Base-by-base conservation (phyloP, 2,113 vertebrate species). In the Haplochromis vanheusdeni region DNA sequence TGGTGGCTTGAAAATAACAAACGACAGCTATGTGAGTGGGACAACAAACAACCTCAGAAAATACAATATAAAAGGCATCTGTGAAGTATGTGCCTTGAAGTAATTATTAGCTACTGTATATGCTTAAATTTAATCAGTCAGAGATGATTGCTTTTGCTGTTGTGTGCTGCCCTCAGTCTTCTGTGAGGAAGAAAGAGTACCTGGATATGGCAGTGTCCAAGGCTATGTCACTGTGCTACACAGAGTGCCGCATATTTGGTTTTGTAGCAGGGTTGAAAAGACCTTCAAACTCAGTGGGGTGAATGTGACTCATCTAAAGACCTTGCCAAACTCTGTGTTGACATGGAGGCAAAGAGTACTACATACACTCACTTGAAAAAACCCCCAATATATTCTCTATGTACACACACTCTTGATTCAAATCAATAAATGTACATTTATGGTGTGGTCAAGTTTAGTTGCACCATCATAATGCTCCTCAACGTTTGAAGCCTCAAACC, bases 1-100 rank as follows among this genome's bases (percentile, higher is more conserved):
- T 19, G 80, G 81, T 91, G 77, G 81, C 93, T 94, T 87, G 91
- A 87, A 95, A 94, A 95, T 91, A 96, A 94, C 92, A 94, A 93
- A 95, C 90, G n/a, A 87, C 88, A 84, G 80, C 51, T 17, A 49
- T 88, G 82, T 21, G 7, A 89, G 86, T 49, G 73, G 56, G 82
- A 75, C 87, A 95, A 93, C 89, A 90, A 95, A 94, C 79, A 91
- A 89, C 83, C 89, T 62, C 54, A 26, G 49, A 33, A 86, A 87
- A 94, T 89, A 87, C 81, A 88, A 83, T 45, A 45, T 42, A 85
- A 77, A 92, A 91, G 89, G 73, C 81, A 84, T 60, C 80, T 3
- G 56, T 87, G 83, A 93, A 86, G 80, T 79, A 70, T 62, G 52
- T 70, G 54, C 51, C 79, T 82, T 80, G 81, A 92, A 93, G 87